Conservation (phyloP, 2,113 vertebrate genomes). For the Alces alces region DNA sequence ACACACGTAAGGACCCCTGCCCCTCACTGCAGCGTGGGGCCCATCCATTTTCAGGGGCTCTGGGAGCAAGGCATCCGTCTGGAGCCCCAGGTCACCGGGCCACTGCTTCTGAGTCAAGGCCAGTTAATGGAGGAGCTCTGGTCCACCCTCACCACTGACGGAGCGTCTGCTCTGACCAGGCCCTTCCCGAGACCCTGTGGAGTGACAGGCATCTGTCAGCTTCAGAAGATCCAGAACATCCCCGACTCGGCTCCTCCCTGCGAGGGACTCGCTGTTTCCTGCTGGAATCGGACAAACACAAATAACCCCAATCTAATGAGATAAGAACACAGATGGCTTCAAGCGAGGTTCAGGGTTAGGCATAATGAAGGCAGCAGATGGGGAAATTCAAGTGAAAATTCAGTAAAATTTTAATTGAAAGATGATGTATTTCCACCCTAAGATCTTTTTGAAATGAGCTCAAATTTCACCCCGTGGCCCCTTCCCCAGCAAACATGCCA, state of each 20-base stretch:
- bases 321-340: constrained; percentile 58
- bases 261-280: not conserved
- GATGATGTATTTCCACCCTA: constrained; percentile 51
- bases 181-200: not conserved
- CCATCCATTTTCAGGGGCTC: accelerated
- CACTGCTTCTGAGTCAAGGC: not conserved
- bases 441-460: constrained; percentile 57
- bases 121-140: not conserved
- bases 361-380: constrained; percentile 70
- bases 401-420: constrained; percentile 71
- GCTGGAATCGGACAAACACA: not conserved
- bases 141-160: accelerated
- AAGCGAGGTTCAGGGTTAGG: constrained; percentile 59
- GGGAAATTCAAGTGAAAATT: constrained; percentile 64
- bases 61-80: accelerated
- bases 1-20: accelerated
- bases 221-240: not conserved
- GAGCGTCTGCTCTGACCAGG: not conserved
- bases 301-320: constrained; percentile 36
- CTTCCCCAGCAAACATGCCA: not conserved
- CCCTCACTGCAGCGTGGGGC: accelerated
- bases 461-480: not conserved
- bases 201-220: not conserved
- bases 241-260: not conserved
- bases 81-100: accelerated